phyloP scores from a whole-genome alignment of 2,113 vertebrate species.

The Oncorhynchus gorbuscha region DNA sequence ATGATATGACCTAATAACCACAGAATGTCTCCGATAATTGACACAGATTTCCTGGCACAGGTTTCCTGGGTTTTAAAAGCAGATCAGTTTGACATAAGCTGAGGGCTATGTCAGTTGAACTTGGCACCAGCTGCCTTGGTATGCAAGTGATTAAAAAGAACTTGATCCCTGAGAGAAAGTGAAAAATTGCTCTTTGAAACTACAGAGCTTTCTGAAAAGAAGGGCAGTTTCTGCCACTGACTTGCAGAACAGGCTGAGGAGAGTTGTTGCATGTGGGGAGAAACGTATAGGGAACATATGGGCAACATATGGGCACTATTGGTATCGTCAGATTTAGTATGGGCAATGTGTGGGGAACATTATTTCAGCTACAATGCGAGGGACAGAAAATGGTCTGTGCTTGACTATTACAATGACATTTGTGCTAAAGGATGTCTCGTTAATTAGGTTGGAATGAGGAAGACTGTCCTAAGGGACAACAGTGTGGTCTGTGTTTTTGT shows the following conservation, averaged over 20 bases:
- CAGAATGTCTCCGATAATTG: background rate
- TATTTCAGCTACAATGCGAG: too few species aligned
- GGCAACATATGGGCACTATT: background rate
- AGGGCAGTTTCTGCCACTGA: background rate
- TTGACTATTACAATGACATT: too few species aligned
- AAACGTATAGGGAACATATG: background rate
- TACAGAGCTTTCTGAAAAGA: background rate
- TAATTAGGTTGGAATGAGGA: too few species aligned
- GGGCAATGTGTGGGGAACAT: too few species aligned
- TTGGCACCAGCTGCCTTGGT: constrained; percentile 17
- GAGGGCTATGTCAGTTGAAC: constrained; percentile 28
- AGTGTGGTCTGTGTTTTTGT: too few species aligned
- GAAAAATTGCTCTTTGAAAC: background rate
- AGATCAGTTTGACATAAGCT: constrained; percentile 18
- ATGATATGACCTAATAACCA: background rate
- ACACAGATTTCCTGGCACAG: constrained; percentile 5
- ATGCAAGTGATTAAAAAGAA: constrained; percentile 24
- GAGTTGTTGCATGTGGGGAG: background rate
- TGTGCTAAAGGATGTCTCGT: too few species aligned
- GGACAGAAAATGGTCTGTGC: too few species aligned
- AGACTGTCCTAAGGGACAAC: too few species aligned
- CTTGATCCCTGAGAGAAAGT: constrained; percentile 1
- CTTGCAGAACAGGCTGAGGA: background rate
- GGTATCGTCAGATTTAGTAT: too few species aligned
- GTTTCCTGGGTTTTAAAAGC: constrained; percentile 17